phyloP scores from a whole-genome alignment of 2,888 invertebrate genomes.

The Cancer borealis region DNA sequence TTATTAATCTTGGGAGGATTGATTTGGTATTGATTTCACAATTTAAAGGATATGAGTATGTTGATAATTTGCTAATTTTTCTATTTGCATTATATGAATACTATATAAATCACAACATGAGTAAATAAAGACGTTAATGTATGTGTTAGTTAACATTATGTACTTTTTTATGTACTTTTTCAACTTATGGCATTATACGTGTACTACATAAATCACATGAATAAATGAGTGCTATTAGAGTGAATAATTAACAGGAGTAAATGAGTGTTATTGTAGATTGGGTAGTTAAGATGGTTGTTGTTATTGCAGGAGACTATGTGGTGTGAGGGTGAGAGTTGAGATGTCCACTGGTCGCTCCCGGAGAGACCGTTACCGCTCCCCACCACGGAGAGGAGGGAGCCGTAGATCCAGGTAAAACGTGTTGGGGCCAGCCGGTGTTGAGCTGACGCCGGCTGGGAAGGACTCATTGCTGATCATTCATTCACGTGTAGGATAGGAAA shows the following conservation, averaged over 20 bases:
- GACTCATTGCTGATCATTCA: constrained; percentile 15
- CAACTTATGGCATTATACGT: too few species aligned
- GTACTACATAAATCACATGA: too few species aligned
- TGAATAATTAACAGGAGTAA: too few species aligned
- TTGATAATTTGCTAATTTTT: too few species aligned
- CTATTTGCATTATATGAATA: neutral
- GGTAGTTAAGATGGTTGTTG: neutral
- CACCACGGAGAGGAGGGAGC: constrained; percentile 66
- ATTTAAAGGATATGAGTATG: too few species aligned
- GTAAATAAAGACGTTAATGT: neutral
- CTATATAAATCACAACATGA: neutral
- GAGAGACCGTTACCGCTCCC: constrained; percentile 75
- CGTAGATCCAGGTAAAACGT: constrained; percentile 44
- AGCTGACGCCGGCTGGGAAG: neutral
- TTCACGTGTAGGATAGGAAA: neutral
- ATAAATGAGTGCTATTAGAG: too few species aligned
- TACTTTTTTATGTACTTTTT: too few species aligned
- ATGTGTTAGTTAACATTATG: too few species aligned
- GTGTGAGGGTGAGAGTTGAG: constrained; percentile 93
- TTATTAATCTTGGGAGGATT: constrained; percentile 77
- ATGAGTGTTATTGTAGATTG: too few species aligned
- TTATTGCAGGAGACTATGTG: constrained; percentile 88
- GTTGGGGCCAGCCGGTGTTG: neutral
- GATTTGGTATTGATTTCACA: too few species aligned
- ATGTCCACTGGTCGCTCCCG: constrained; percentile 94